Percentiles rank a stretch among this genome's conserved stretches.
Conservation (phyloP, 2,888 invertebrate species). For the Alviniconcha strummeri region DNA sequence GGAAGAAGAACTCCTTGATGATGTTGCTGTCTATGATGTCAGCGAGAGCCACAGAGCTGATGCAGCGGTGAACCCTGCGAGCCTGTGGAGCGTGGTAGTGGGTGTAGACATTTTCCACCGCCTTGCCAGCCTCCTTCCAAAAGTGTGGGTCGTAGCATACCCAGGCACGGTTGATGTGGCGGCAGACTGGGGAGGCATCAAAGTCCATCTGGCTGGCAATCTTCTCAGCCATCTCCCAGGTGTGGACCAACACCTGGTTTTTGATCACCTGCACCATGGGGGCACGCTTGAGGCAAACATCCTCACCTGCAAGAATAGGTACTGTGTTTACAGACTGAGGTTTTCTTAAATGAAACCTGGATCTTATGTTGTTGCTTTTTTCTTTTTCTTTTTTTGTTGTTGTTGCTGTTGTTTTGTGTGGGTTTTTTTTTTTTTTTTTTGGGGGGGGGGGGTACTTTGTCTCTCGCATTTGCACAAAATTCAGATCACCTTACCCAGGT, state of each 20-base stretch:
- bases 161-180: slow-evolving; percentile 56
- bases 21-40: slow-evolving; percentile 35
- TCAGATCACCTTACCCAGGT: background rate
- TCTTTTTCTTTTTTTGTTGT: background rate
- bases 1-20: slow-evolving; percentile 13
- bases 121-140: slow-evolving; percentile 52
- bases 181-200: background rate
- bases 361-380: background rate
- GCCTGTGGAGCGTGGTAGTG: slow-evolving; percentile 49
- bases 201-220: background rate
- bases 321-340: background rate
- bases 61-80: slow-evolving; percentile 36
- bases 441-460: too few relatives aligned
- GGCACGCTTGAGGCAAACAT: slow-evolving; percentile 1
- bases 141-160: slow-evolving; percentile 63
- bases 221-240: slow-evolving; percentile 20
- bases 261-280: slow-evolving; percentile 10
- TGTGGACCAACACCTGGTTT: slow-evolving; percentile 6
- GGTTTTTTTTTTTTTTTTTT: too few relatives aligned
- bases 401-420: background rate
- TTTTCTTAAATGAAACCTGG: background rate
- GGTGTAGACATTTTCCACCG: slow-evolving; percentile 55
- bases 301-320: background rate
- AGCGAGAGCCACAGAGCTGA: slow-evolving; percentile 18
- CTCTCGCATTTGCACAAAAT: background rate